Conservation (phyloP, 2,797 vertebrate species). For the Leptoclinus maculatus region DNA sequence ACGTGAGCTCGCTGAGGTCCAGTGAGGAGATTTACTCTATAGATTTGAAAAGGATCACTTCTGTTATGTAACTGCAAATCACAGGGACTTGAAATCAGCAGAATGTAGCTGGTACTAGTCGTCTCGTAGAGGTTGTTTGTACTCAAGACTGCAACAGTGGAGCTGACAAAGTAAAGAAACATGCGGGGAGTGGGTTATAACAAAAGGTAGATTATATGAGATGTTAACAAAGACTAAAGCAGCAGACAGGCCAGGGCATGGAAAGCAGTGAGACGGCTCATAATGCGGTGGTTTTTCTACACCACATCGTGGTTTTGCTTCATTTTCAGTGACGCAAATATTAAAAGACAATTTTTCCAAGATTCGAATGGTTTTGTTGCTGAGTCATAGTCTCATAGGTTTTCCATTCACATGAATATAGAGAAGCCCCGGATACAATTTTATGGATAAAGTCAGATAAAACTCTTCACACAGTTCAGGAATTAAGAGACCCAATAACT, state of each 20-base stretch:
- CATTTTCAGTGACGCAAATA: conserved; percentile 44
- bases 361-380: conserved; percentile 17
- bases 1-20: conserved; percentile 59
- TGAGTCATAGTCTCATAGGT: conserved; percentile 44
- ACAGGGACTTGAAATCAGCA: conserved; percentile 31
- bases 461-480: not conserved
- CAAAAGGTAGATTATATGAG: conserved; percentile 21
- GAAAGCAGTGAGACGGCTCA: conserved; percentile 12
- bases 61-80: conserved; percentile 68
- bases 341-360: conserved; percentile 20
- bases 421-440: not conserved
- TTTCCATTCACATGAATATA: conserved; percentile 29
- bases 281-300: conserved; percentile 1
- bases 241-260: conserved; percentile 37
- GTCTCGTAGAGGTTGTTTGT: not conserved
- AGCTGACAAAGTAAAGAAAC: conserved; percentile 16
- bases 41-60: conserved; percentile 74
- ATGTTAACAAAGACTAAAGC: conserved; percentile 4
- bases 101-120: conserved; percentile 11
- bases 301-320: conserved; percentile 14
- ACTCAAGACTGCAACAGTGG: not conserved
- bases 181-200: not conserved
- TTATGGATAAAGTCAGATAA: not conserved
- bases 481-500: conserved; percentile 5
- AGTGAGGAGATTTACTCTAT: conserved; percentile 63